phyloP scores from a whole-genome alignment of 1,140 invertebrate genomes.

The Atta texana region DNA sequence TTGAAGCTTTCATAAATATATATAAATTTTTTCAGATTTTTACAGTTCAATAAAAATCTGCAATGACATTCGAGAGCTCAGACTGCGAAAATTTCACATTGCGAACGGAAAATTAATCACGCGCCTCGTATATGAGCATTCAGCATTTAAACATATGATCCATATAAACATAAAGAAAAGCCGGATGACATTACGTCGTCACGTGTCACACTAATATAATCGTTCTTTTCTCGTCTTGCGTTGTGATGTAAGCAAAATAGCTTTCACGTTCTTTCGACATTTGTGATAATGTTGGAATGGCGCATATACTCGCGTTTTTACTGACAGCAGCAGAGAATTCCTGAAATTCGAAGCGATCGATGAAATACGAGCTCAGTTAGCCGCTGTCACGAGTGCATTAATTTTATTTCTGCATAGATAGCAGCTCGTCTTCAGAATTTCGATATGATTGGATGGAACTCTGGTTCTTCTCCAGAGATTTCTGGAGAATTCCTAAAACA shows the following conservation, averaged over 20 bases:
- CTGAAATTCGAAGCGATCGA: not conserved
- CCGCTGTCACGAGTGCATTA: not conserved
- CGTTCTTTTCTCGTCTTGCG: not conserved
- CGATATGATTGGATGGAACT: not conserved
- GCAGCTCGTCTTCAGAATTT: not conserved
- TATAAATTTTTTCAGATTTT: no score
- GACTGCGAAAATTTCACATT: no score
- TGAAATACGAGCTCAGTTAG: not conserved
- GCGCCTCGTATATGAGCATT: not conserved
- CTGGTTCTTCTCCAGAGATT: not conserved
- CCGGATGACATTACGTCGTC: not conserved
- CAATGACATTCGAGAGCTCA: no score
- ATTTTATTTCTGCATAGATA: not conserved
- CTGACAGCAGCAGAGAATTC: not conserved
- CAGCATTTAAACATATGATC: not conserved
- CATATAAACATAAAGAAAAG: not conserved
- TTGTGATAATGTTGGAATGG: slow-evolving; percentile 23
- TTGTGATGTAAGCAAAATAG: slow-evolving; percentile 23
- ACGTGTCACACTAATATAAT: slow-evolving; percentile 38
- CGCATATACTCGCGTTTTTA: not conserved
- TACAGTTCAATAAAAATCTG: no score
- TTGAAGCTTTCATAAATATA: no score
- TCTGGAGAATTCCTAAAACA: not conserved
- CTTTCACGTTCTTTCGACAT: not conserved
- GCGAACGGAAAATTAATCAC: not conserved